Evolutionary conservation across 2,113 vertebrate genomes (phyloP).

Genomic region (Sapajus apella): DNA sequence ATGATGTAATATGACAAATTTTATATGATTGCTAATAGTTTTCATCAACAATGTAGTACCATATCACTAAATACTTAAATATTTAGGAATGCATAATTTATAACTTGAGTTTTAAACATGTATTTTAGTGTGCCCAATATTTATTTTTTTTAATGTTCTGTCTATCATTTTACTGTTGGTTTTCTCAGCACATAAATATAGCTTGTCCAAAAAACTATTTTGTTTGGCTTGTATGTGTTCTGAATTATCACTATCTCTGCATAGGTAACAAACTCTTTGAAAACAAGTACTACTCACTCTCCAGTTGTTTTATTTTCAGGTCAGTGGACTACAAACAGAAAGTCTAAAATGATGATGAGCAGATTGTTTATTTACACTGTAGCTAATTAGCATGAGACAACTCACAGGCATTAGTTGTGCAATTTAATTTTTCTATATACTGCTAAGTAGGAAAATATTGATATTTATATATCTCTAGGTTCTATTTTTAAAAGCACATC

Average conservation of each 20-base stretch:
- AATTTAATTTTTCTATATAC: background rate
- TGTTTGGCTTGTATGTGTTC: background rate
- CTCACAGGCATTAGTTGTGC: background rate
- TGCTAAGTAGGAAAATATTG: conserved; percentile 12
- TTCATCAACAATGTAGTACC: background rate
- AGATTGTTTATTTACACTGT: background rate
- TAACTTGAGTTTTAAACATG: background rate
- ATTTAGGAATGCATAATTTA: background rate
- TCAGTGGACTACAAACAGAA: background rate
- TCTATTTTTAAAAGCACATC: conserved; percentile 4
- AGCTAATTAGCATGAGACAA: background rate
- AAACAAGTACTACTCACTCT: background rate
- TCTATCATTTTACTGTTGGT: background rate
- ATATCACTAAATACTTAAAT: background rate
- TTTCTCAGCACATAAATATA: background rate
- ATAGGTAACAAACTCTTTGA: background rate
- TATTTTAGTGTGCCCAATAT: background rate
- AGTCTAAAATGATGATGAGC: background rate
- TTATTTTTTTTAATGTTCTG: background rate
- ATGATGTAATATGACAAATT: background rate
- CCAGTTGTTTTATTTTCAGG: conserved; percentile 21
- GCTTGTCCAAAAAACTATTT: background rate
- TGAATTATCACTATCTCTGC: background rate
- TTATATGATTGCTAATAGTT: background rate
- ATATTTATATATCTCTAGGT: conserved; percentile 23